These are phyloP conservation scores for Phytoseiulus persimilis DNA, from an alignment of 2,888 invertebrate species.

Conservation along the genomic window DNA sequence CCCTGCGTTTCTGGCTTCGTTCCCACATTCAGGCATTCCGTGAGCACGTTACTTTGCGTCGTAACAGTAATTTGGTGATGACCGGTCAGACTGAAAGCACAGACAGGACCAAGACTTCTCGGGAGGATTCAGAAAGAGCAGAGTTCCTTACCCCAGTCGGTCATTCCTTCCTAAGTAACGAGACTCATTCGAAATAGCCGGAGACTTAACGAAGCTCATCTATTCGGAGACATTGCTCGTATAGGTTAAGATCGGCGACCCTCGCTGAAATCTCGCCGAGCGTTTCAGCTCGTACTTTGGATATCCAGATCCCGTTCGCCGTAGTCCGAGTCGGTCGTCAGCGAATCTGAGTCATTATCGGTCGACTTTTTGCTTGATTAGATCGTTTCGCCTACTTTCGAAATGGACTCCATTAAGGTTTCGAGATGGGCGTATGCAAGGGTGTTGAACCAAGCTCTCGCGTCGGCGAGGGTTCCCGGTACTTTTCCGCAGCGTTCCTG, in stretches of 20 bases:
- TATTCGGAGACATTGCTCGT: not conserved
- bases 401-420: not conserved
- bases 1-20: not conserved
- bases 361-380: not conserved
- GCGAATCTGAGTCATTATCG: not conserved
- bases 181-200: not conserved
- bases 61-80: no score
- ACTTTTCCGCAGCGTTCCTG: not conserved
- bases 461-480: not conserved
- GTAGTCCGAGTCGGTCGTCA: no score
- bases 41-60: no score
- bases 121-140: no score
- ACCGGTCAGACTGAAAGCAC: no score
- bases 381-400: not conserved
- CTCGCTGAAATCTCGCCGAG: not conserved
- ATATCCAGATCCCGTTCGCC: not conserved
- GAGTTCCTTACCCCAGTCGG: no score
- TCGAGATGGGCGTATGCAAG: not conserved
- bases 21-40: not conserved
- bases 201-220: not conserved
- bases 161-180: no score
- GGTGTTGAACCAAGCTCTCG: not conserved
- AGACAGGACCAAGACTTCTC: no score
- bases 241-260: not conserved
- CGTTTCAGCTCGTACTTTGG: not conserved